Conservation (phyloP, 2,113 vertebrate species). For the Lethenteron camtschaticum region DNA sequence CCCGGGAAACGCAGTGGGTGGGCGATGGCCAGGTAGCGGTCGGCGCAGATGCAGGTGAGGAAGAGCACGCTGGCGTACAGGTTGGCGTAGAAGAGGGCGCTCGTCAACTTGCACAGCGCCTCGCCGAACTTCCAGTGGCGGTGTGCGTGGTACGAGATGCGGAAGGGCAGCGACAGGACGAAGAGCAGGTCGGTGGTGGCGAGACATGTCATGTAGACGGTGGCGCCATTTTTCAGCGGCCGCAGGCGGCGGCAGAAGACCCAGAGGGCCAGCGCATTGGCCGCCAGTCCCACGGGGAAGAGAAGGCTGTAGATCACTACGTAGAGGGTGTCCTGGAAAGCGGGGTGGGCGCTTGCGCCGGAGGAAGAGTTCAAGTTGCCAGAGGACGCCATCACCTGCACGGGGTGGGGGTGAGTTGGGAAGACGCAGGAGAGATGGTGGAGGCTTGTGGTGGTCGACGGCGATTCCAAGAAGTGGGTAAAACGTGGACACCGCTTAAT, state of each 20-base stretch:
- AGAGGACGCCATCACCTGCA: no score
- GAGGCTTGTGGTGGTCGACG: no score
- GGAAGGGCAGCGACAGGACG: conserved; percentile 30
- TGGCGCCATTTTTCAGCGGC: conserved; percentile 25
- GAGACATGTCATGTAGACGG: conserved; percentile 44
- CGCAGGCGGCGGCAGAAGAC: conserved; percentile 26
- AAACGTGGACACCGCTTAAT: no score
- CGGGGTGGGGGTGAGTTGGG: no score
- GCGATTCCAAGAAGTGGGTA: no score
- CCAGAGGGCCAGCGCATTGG: conserved; percentile 29
- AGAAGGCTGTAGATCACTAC: conserved; percentile 28
- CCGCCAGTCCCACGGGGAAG: conserved; percentile 19
- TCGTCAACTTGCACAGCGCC: conserved; percentile 29
- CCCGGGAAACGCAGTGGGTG: conserved; percentile 34
- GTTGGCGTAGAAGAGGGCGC: conserved; percentile 49
- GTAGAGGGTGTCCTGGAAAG: conserved; percentile 23
- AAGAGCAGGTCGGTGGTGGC: conserved; percentile 39
- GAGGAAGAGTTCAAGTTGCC: no score
- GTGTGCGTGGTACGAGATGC: conserved; percentile 30
- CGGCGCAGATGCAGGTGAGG: conserved; percentile 39
- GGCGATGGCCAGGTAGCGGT: conserved; percentile 37
- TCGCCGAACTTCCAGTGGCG: conserved; percentile 30
- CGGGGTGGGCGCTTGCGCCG: background rate
- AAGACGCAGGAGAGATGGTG: no score
- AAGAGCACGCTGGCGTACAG: conserved; percentile 54